Percentiles rank a stretch among this genome's conserved stretches.
These are phyloP conservation scores for Lagocephalus sceleratus DNA, from an alignment of 2,797 vertebrate species.

Conservation along the genomic window DNA sequence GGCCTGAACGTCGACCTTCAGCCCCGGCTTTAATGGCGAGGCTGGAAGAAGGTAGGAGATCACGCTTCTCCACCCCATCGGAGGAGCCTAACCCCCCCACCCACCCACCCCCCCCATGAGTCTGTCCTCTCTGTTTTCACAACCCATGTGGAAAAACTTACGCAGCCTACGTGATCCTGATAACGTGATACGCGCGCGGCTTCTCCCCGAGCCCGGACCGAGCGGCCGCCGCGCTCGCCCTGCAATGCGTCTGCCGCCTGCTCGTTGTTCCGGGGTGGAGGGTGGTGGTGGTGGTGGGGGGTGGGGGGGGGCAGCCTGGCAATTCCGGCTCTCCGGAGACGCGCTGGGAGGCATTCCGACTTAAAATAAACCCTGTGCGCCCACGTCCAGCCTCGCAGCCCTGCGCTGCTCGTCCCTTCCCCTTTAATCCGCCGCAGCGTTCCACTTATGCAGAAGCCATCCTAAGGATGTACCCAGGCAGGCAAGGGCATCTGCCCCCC, in stretches of 20 bases:
- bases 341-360: conserved; percentile 75
- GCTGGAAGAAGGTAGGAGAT: too few relatives aligned
- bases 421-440: conserved; percentile 72
- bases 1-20: conserved; percentile 9
- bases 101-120: too few relatives aligned
- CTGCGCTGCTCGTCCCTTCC: conserved; percentile 62
- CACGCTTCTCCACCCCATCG: too few relatives aligned
- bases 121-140: conserved; percentile 51
- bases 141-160: conserved; percentile 68
- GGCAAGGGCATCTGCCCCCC: conserved; percentile 59
- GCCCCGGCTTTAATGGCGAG: neutral
- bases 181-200: conserved; percentile 60
- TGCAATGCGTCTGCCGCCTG: conserved; percentile 71
- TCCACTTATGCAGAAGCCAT: conserved; percentile 72
- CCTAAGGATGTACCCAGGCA: conserved; percentile 67
- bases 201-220: conserved; percentile 48
- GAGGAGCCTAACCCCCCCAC: too few relatives aligned
- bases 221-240: too few relatives aligned
- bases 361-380: conserved; percentile 75
- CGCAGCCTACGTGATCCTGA: conserved; percentile 54
- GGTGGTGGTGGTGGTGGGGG: too few relatives aligned
- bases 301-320: conserved; percentile 53
- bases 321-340: conserved; percentile 67
- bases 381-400: conserved; percentile 68
- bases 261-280: conserved; percentile 52